Conservation (phyloP, 2,113 vertebrate genomes). For the Rynchops niger region DNA sequence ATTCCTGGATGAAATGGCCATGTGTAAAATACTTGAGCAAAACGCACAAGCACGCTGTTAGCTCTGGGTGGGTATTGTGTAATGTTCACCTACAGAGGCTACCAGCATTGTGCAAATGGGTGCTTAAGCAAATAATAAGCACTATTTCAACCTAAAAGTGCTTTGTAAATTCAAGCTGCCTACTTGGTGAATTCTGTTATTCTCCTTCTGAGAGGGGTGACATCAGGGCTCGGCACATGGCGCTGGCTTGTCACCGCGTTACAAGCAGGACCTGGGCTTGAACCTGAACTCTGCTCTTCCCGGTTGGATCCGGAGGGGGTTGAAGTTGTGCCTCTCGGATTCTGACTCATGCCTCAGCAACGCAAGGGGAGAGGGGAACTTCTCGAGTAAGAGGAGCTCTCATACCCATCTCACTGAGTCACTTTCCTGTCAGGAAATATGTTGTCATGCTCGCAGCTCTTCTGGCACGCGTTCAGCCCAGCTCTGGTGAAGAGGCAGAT, state of each 20-base stretch:
- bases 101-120: rapidly evolving
- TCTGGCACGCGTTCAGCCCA: conserved; percentile 67
- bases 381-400: conserved; percentile 67
- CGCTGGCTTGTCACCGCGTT: background rate
- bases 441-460: conserved; percentile 70
- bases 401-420: conserved; percentile 69
- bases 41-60: rapidly evolving
- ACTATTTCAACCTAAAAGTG: background rate
- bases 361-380: conserved; percentile 30
- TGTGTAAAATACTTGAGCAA: background rate
- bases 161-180: background rate
- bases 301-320: background rate
- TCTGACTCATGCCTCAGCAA: conserved; percentile 71
- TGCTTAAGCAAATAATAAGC: background rate
- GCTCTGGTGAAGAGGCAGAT: conserved; percentile 76
- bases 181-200: background rate
- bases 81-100: rapidly evolving
- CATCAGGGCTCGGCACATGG: rapidly evolving
- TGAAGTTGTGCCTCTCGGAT: conserved; percentile 17
- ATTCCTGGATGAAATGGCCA: background rate
- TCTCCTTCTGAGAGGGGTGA: background rate
- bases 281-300: background rate
- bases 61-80: background rate
- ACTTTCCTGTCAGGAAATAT: conserved; percentile 74
- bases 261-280: background rate